Base-by-base conservation (phyloP, 2,888 invertebrate genomes). In the Latrodectus elegans region DNA sequence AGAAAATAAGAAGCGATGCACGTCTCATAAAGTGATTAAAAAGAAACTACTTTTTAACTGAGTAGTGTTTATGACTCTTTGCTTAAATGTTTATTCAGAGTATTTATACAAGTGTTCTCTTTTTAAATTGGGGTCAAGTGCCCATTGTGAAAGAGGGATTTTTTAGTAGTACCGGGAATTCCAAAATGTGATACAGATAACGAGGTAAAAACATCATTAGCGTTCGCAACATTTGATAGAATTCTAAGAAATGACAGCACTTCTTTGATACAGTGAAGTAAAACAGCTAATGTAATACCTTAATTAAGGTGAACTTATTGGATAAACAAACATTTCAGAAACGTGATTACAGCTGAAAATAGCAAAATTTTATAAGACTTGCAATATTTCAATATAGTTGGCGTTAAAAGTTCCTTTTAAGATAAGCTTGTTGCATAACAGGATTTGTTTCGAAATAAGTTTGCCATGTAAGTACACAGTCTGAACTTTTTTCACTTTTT, bases 71-170 rank as follows among this genome's bases (percentile, higher is more conserved):
- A 15, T 64, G 72, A 73, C 52, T 78, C 53, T 51, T 49, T 68
- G 67, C 38, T 49, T 75, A 85, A 85, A 80, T 75, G 75, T 85
- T 79, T 85, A 68, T 75, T 75, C 70, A 74, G 75, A 22, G 60
- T 75, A 85, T 80, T 78, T 53, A 51, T 84, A 84, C 65, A 70
- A 68, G 55, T 68, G 22, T 74, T 85, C 49, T 52, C 55, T n/a
- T 79, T 52, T 22, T 14, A 14, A 71, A 77, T 79, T 74, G 60
- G 26, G 85, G 85, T 85, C 79, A 85, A 85, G 85, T 70, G 22
- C 22, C 64, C 17, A 53, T 75, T 68, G 70, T 12, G 73, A 74
- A 74, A 81, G 73, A 53, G 67, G 73, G 73, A 81, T 67, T 81
- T 81, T 38, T 38, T 38, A 38, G 38, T 38, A 38, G 38, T 38